A percentile compares a stretch with the other conserved stretches of the same genome.
These are phyloP conservation scores for Chrysocyon brachyurus DNA, from an alignment of 2,797 vertebrate species.

Conservation along the genomic window DNA sequence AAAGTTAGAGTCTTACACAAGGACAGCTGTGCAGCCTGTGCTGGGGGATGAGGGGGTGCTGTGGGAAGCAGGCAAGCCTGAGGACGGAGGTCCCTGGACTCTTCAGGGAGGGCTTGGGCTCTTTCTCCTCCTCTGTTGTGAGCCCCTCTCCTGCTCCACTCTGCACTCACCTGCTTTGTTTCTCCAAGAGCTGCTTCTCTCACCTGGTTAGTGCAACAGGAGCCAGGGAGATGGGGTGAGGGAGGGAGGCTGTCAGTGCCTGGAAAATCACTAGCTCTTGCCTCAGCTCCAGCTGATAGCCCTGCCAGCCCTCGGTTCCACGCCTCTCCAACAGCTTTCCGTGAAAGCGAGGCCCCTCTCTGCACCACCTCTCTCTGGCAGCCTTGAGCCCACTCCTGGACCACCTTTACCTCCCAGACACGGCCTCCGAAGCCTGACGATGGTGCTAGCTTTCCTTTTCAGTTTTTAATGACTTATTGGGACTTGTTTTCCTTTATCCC, in stretches of 20 bases:
- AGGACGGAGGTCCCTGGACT: background rate
- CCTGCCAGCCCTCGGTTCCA: background rate
- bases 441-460: background rate
- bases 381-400: background rate
- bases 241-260: background rate
- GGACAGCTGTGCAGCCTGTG: background rate
- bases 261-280: background rate
- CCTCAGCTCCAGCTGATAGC: background rate
- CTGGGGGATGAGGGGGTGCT: rapidly evolving
- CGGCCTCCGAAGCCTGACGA: background rate
- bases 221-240: background rate
- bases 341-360: no score
- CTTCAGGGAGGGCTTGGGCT: background rate
- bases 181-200: background rate
- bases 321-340: background rate
- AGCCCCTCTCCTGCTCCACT: background rate
- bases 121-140: background rate
- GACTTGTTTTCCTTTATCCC: slow-evolving; percentile 32
- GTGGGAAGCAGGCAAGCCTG: rapidly evolving
- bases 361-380: background rate
- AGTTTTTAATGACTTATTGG: slow-evolving; percentile 33
- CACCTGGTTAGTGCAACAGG: background rate
- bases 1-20: rapidly evolving
- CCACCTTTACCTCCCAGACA: background rate
- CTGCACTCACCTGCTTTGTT: background rate